These are phyloP conservation scores for Amphipoea lucens DNA, from an alignment of 2,888 invertebrate genomes.

Conservation along the genomic window DNA sequence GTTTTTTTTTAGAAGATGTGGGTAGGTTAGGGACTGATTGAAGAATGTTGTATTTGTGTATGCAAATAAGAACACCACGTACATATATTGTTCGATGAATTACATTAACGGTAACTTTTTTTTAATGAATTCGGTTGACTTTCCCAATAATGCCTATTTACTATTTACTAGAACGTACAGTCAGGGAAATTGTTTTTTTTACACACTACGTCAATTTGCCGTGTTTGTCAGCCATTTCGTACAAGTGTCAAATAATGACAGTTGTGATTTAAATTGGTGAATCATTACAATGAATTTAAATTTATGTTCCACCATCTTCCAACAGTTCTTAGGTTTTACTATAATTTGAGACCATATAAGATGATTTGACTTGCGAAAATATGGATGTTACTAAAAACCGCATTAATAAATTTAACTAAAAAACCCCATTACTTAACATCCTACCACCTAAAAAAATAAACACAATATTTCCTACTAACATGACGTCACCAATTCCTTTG, in stretches of 20 bases:
- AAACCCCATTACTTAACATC: conserved; percentile 9
- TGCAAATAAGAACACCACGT: neutral
- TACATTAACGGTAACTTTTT: neutral
- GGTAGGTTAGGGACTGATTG: neutral
- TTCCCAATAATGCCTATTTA: neutral
- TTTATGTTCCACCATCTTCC: neutral
- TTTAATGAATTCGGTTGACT: neutral
- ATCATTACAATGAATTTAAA: neutral
- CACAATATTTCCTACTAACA: conserved; percentile 59
- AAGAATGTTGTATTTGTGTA: neutral
- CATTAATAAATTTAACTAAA: too few relatives aligned
- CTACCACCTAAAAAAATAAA: conserved; percentile 41
- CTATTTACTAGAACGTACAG: neutral
- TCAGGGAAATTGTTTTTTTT: neutral
- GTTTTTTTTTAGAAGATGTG: conserved; percentile 11
- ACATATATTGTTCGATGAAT: neutral
- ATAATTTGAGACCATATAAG: too few relatives aligned
- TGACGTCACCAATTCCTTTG: conserved; percentile 75
- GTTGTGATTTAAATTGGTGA: neutral
- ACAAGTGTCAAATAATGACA: neutral
- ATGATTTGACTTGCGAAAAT: neutral
- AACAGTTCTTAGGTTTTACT: neutral
- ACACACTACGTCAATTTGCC: neutral
- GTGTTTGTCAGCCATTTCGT: neutral
- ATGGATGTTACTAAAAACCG: too few relatives aligned